Evolutionary conservation across 1,140 invertebrate species (phyloP).

Genomic region (Holotrichia oblita): DNA sequence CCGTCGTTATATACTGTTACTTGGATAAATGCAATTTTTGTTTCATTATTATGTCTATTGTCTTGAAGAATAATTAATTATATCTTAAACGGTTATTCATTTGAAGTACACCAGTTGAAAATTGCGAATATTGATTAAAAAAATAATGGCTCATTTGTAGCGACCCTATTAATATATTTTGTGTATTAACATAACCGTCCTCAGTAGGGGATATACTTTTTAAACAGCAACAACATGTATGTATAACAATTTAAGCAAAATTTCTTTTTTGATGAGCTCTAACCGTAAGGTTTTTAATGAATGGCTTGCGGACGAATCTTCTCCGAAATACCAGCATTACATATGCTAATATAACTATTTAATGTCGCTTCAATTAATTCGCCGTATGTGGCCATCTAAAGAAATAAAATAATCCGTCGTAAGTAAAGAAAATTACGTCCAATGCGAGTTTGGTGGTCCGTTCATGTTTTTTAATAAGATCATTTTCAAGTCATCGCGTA

Average conservation of each 20-base stretch:
- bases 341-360: constrained; percentile 28
- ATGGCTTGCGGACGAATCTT: not conserved
- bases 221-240: not conserved
- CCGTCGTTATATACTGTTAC: no score
- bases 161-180: not conserved
- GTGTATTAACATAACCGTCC: not conserved
- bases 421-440: not conserved
- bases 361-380: constrained; percentile 18
- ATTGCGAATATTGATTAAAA: not conserved
- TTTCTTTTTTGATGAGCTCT: not conserved
- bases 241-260: not conserved
- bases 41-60: no score
- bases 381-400: not conserved
- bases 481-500: not conserved
- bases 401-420: not conserved
- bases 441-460: constrained; percentile 11
- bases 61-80: no score
- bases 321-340: constrained; percentile 10
- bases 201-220: not conserved
- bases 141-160: not conserved
- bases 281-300: not conserved
- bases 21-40: no score
- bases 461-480: not conserved
- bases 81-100: no score
- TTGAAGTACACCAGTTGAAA: no score